Evolutionary conservation across 2,888 invertebrate genomes (phyloP), one percentile per base, ranked within the genome.

Genomic region (Netelia virgata): DNA sequence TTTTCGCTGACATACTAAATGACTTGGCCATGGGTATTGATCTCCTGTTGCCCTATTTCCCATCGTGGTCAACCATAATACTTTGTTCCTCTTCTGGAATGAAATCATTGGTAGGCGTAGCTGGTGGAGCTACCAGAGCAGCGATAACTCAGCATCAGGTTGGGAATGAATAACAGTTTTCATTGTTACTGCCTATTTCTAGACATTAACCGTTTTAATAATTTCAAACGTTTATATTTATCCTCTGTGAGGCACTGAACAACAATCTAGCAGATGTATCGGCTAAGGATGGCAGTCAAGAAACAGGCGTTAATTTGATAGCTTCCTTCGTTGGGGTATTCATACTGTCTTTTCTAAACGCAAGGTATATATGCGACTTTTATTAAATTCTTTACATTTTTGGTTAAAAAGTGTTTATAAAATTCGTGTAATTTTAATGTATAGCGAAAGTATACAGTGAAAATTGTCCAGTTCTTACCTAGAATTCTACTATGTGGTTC

Each of bases 281-380:
- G 0, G 98, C 98, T 0, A 99, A 99, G 94, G 99, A 99, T 93
- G 97, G 98, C 6, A 98, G 98, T 84, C 99, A 99, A 94, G 99
- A 99, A 94, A 99, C 99, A 0, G 96, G 98, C 87, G 98, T 99
- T 14, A 99, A 99, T 94, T 94, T 99, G 63, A 93, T 97, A 55
- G 98, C 97, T 10, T 97, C 98, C 10, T 92, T 98, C 69, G 93
- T 96, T 76, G 98, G 98, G 76, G 95, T 99, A 68, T 93, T 96
- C 57, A 94, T 99, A 74, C 94, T 99, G 59, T 96, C 96, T 8
- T 87, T 94, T 86, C 95, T 96, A 88, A 95, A 95, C 93, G 94
- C 95, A 90, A 90, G 93, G 94, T 95, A 93, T 94, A 93, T 88
- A 77, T 23, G 18, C 28, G 68, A 23, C 70, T 59, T 87, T 64